Evolutionary conservation across 2,888 invertebrate genomes (phyloP), one percentile per base, ranked within the genome.

Genomic region (Xestia sexstrigata): DNA sequence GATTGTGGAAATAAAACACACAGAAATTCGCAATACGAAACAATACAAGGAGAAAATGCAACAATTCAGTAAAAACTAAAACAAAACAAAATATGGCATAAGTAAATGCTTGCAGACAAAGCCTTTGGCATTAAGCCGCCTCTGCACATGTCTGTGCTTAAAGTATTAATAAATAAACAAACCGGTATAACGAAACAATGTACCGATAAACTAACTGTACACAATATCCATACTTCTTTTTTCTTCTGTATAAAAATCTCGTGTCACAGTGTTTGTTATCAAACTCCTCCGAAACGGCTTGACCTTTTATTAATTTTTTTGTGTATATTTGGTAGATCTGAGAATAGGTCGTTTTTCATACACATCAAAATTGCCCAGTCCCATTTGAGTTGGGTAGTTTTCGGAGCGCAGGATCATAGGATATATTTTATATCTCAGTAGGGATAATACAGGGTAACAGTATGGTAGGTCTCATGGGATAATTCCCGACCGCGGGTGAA

Each of bases 11-110:
- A 42, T 23, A 11, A 72, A 47, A 55, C 11, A 45, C 20, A n/a
- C 20, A 30, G 9, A 26, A 60, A 39, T 49, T n/a, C 13, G 8
- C 30, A 65, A 2, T 42, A 49, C 60, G 35, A 66, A 60, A 74
- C 20, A 74, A 23, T 45, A 45, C 20, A 52, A 39, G n/a, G 26
- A 52, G 30, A 13, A 66, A 81, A 42, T 45, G 17, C 35, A 26
- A 58, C 45, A 23, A 9, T 49, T 13, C 26, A 67, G 23, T 17
- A 35, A 45, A 81, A 75, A 60, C 42, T 62, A 35, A 81, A 74
- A 58, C n/a, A 49, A 4, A 78, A 58, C 15, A 81, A 66, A 45
- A 30, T 60, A 81, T 49, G 2, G 2, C 58, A 17, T 0, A 42
- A 58, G 23, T 60, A 30, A 58, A 60, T 58, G 58, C 49, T 81